Evolutionary conservation across 2,113 vertebrate genomes (phyloP), one percentile per base, ranked within the genome.

Genomic region (Tapirus terrestris): DNA sequence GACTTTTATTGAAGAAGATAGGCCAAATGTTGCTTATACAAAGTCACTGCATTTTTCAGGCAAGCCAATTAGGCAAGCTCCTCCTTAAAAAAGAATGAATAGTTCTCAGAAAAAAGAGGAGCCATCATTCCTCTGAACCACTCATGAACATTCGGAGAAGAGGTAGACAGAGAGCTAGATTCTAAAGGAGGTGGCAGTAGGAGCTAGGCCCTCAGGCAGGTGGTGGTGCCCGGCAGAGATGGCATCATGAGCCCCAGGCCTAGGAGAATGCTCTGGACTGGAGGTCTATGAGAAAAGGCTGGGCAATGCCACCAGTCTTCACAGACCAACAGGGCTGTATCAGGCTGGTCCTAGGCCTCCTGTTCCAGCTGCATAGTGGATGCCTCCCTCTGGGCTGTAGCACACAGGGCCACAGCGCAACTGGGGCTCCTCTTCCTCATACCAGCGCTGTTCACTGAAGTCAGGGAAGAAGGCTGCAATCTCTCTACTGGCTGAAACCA

Each of bases 401-500:
- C 3, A 31, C 33, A 98, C 96, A 3, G 68, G 97, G 33, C 99
- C 99, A 0, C 63, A 63, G 91, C 99, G 98, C 97, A 99, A 98
- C 27, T 1, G 84, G 0, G 99, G 99, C 96, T 99, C 99, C 0
- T 99, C 99, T n/a, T 98, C 98, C 95, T 98, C 98, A 73, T 99
- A 98, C 99, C 99, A 99, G 76, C 98, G 98, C 92, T 97, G 97
- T 31, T 98, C 96, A 0, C 97, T 93, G 80, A 99, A 99, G 90
- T 99, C 99, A 0, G 99, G 99, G 98, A 99, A 99, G 98, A 99
- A 99, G 98, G 99, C 99, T 6, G 97, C 51, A 51, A 99, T 99
- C 98, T 99, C 99, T 97, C 99, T 99, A 83, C 98, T 98, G 91
- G 99, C 99, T 0, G 99, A 99, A 68, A 99, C 99, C 25, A 95